Evolutionary conservation across 2,888 invertebrate genomes (phyloP).

Genomic region (Helobdella robusta): DNA sequence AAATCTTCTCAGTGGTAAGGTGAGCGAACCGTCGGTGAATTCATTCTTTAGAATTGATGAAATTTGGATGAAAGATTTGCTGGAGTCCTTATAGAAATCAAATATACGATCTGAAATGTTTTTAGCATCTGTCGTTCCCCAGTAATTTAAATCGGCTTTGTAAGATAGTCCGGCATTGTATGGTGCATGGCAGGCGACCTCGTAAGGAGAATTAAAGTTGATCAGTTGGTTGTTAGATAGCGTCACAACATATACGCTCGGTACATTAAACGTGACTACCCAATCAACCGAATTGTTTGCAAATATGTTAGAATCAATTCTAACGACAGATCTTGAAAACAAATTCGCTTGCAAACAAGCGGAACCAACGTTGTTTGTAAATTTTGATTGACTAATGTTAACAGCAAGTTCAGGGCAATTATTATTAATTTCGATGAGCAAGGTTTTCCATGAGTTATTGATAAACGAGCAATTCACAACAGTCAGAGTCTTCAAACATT

Average conservation of each 20-base stretch:
- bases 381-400: no score
- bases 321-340: no score
- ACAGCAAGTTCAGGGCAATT: no score
- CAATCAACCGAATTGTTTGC: background rate
- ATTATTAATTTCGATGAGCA: no score
- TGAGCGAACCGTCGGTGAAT: no score
- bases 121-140: conserved; percentile 2
- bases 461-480: no score
- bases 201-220: conserved; percentile 16
- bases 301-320: no score
- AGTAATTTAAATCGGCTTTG: conserved; percentile 16
- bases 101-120: conserved; percentile 17
- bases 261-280: background rate
- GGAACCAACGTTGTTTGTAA: no score
- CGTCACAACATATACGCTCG: background rate
- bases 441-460: no score
- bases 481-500: no score
- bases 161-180: background rate
- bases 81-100: conserved; percentile 14
- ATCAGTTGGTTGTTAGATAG: conserved; percentile 16
- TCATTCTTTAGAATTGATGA: background rate
- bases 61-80: background rate
- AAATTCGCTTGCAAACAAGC: no score
- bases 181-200: conserved; percentile 3
- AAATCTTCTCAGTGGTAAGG: no score